Evolutionary conservation across 2,113 vertebrate genomes (phyloP), one percentile per base, ranked within the genome.

Genomic region (Ginglymostoma cirratum): DNA sequence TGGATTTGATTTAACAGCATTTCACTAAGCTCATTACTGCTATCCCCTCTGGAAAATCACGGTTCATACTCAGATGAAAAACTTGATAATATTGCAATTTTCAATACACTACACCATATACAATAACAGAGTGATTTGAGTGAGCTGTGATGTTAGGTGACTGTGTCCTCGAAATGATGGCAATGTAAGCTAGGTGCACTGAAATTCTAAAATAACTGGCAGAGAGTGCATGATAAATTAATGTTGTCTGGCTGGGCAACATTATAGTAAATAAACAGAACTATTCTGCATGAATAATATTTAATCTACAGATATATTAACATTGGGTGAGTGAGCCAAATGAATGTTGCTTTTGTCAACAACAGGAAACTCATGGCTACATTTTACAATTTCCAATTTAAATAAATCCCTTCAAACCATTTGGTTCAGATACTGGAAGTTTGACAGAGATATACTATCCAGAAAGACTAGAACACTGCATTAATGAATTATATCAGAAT

Each of bases 301-400:
- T 92, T 66, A 34, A 92, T 92, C 61, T 38, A n/a, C 27, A 65
- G 0, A 24, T 17, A 34, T 65, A 65, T 65, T 92, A 55, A 17
- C 65, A 19, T 5, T 92, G 55, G 52, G 30, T 6, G 3, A n/a
- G 55, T 61, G 27, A 92, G 34, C 55, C 55, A 65, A 55, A 61
- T 90, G 12, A 90, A 90, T 90, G 34, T 15, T 66, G 89, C 15
- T 19, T 89, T 92, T 92, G 89, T 90, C 87, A 90, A 52, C 30
- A 90, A 90, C 0, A 17, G 30, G 30, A 48, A 65, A 61, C 52
- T 52, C 24, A 90, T 30, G 34, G 52, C 52, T 89, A 27, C 27
- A 89, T 89, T 48, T 76, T 34, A 76, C 30, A 12, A 72, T 76
- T 76, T 76, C 72, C 12, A 76, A 76, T 61, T 61, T 61, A 61